Evolutionary conservation across 2,888 invertebrate species (phyloP).

Genomic region (Pandemis corylana): DNA sequence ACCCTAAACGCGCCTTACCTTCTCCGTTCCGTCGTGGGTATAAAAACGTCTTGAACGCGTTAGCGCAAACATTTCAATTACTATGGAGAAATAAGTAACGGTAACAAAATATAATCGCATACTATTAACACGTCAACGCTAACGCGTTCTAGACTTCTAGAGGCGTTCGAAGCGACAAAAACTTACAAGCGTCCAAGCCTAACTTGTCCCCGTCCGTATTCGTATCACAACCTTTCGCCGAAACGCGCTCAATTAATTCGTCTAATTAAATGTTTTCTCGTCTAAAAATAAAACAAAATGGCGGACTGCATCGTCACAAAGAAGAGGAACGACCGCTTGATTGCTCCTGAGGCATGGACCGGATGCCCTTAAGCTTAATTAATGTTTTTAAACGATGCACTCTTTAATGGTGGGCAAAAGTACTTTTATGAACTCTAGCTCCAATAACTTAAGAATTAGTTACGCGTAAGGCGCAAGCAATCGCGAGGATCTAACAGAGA

Average conservation of each 20-base stretch:
- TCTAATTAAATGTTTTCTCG: conserved; percentile 59
- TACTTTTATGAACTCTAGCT: conserved; percentile 13
- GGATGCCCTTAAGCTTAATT: conserved; percentile 71
- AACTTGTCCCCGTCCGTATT: not conserved
- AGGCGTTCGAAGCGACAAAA: no score
- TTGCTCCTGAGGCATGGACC: conserved; percentile 62
- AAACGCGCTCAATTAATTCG: conserved; percentile 57
- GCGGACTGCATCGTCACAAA: conserved; percentile 56
- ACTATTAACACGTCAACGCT: no score
- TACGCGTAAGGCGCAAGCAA: not conserved
- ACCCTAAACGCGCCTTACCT: no score
- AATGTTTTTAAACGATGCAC: conserved; percentile 43
- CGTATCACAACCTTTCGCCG: conserved; percentile 46
- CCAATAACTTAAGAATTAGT: not conserved
- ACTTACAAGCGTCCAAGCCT: not conserved
- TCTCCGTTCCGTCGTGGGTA: no score
- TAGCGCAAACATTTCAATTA: no score
- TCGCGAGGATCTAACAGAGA: conserved; percentile 16
- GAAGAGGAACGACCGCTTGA: conserved; percentile 74
- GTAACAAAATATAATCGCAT: no score
- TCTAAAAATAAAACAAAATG: conserved; percentile 53
- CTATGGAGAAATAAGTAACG: no score
- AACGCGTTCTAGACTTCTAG: no score
- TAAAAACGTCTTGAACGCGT: no score
- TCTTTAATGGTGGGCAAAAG: conserved; percentile 19